phyloP scores from a whole-genome alignment of 1,140 invertebrate species.

The Stegodyphus mimosarum region DNA sequence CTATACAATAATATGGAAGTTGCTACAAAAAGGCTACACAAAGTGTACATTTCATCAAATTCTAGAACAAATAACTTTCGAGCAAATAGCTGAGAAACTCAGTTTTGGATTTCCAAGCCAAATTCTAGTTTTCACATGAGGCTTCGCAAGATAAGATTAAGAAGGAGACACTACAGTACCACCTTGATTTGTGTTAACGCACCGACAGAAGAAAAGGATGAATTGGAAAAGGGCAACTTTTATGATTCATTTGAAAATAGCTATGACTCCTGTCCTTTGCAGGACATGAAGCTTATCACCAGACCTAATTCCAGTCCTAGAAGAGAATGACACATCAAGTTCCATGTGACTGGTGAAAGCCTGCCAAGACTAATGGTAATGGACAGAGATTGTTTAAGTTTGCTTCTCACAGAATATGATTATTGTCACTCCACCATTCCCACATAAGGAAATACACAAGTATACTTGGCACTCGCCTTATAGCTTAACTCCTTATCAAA shows the following conservation, averaged over 20 bases:
- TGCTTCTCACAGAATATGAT: slow-evolving; percentile 5
- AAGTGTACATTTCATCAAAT: no score
- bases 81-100: neutral
- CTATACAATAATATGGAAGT: no score
- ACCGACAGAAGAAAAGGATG: slow-evolving; percentile 3
- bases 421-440: slow-evolving; percentile 1
- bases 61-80: no score
- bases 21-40: no score
- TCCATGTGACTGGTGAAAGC: neutral
- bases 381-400: slow-evolving; percentile 10
- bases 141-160: slow-evolving; percentile 11
- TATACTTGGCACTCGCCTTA: neutral
- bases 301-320: neutral
- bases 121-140: neutral
- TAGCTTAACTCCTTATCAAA: slow-evolving; percentile 6
- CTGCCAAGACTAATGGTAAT: neutral
- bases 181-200: slow-evolving; percentile 10
- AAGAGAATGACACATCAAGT: neutral
- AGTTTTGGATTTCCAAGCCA: neutral
- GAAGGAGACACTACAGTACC: slow-evolving; percentile 6
- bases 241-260: neutral
- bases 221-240: neutral
- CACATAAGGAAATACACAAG: slow-evolving; percentile 4
- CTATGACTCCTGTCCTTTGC: neutral
- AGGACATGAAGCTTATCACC: neutral